A percentile compares a stretch with the other conserved stretches of the same genome.
Conservation (phyloP, 2,888 invertebrate species). For the Ganaspis brasiliensis region DNA sequence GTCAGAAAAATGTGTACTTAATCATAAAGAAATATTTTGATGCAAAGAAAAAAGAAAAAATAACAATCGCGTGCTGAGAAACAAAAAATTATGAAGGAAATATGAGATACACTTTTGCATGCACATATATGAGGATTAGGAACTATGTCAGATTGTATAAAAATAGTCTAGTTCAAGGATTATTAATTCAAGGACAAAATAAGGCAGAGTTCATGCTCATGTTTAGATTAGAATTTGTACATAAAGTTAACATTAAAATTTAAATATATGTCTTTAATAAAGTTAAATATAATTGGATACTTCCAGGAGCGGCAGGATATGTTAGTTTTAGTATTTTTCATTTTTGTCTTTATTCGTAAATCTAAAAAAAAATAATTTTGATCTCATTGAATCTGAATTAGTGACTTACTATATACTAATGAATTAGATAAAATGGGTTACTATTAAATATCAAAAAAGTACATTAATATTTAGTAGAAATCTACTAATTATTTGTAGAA, state of each 20-base stretch:
- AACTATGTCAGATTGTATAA: conserved; percentile 8
- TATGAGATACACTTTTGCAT: background rate
- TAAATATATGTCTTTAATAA: background rate
- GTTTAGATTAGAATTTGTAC: background rate
- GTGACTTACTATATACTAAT: too few species aligned
- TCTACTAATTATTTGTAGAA: too few species aligned
- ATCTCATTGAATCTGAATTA: too few species aligned
- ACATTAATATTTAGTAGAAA: too few species aligned
- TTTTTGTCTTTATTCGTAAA: too few species aligned
- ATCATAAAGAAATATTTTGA: too few species aligned
- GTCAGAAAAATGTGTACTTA: too few species aligned
- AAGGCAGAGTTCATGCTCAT: conserved; percentile 7
- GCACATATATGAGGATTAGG: conserved; percentile 1
- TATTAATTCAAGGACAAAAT: conserved; percentile 8
- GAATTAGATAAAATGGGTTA: too few species aligned
- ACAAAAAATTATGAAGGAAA: conserved; percentile 4
- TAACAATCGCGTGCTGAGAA: conserved; percentile 4
- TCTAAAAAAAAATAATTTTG: too few species aligned
- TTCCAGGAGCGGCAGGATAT: too few species aligned
- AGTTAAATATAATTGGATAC: background rate
- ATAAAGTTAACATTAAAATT: background rate
- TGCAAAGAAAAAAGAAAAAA: background rate
- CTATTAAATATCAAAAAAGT: too few species aligned
- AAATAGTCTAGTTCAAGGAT: conserved; percentile 17
- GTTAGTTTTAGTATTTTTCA: too few species aligned